Percentiles rank a stretch among this genome's conserved stretches.
Conservation (phyloP, 2,797 vertebrate species). For the Peromyscus aztecus region DNA sequence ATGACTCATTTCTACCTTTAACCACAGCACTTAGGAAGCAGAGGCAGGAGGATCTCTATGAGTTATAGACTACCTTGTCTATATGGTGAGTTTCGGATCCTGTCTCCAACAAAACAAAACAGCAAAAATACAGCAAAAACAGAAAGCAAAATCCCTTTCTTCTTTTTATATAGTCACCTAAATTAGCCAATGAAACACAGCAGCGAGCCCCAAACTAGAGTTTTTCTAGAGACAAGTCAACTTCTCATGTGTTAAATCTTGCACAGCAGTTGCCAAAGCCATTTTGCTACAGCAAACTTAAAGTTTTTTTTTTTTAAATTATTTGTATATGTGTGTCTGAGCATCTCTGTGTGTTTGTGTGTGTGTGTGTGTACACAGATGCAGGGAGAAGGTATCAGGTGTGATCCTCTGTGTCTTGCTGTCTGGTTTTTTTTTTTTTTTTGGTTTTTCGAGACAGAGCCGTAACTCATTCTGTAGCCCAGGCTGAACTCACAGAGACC, state of each 20-base stretch:
- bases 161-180: neutral
- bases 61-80: neutral
- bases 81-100: neutral
- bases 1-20: neutral
- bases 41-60: neutral
- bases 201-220: neutral
- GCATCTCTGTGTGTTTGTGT: neutral
- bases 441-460: too few relatives aligned
- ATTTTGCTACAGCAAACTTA: neutral
- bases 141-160: neutral
- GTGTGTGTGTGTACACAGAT: too few relatives aligned
- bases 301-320: neutral
- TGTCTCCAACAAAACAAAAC: neutral
- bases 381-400: neutral
- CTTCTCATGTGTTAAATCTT: neutral
- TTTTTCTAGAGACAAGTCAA: neutral
- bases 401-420: neutral
- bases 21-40: neutral
- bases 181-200: neutral
- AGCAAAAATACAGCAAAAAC: neutral
- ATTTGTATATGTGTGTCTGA: neutral
- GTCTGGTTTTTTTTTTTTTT: neutral
- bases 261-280: neutral
- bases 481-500: too few relatives aligned
- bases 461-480: too few relatives aligned